Conservation (phyloP, 1,140 invertebrate species). For the Archivesica marissinica region DNA sequence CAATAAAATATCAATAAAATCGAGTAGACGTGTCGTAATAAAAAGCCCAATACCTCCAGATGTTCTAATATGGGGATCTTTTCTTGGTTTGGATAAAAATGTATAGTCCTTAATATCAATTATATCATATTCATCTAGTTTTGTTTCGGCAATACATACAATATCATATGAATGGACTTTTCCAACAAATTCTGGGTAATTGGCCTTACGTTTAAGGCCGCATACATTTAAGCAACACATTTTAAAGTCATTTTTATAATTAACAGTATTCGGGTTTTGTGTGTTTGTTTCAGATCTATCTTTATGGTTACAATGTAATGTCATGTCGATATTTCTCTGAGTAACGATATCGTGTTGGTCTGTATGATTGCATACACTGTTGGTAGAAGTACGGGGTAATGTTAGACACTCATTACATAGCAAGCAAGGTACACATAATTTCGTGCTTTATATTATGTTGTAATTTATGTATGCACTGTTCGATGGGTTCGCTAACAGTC, state of each 20-base stretch:
- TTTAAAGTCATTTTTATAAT: neutral
- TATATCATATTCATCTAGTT: neutral
- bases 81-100: slow-evolving; percentile 5
- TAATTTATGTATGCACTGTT: too few species aligned
- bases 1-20: neutral
- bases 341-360: too few species aligned
- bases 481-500: too few species aligned
- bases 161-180: neutral
- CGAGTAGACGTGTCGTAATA: neutral
- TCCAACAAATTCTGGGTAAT: neutral
- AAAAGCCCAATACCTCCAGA: neutral
- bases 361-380: too few species aligned
- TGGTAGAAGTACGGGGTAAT: too few species aligned
- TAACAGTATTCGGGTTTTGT: too few species aligned
- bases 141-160: slow-evolving; percentile 11
- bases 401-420: too few species aligned
- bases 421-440: too few species aligned
- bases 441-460: too few species aligned
- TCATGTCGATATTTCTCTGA: too few species aligned
- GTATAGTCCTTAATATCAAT: neutral
- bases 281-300: too few species aligned
- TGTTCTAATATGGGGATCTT: neutral
- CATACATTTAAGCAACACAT: neutral
- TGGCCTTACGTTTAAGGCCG: neutral
- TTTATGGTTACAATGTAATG: too few species aligned